Percentiles rank a stretch among this genome's conserved stretches.
Evolutionary conservation across 2,797 vertebrate genomes (phyloP).

Genomic region (Falco cherrug): DNA sequence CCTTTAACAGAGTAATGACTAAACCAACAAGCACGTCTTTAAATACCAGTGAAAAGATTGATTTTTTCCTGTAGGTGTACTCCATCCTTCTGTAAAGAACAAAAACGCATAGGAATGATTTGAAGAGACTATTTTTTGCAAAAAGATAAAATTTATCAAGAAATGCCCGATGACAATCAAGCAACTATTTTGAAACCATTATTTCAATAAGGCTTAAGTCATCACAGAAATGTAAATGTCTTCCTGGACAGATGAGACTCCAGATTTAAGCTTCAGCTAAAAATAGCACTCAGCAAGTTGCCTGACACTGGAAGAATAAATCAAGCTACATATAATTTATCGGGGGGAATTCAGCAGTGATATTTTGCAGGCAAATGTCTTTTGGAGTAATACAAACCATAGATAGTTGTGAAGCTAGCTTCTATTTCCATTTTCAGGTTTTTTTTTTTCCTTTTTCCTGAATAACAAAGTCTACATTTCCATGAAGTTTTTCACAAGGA

Average conservation of each 20-base stretch:
- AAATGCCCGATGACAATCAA: not conserved
- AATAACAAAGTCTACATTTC: not conserved
- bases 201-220: not conserved
- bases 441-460: fast-evolving
- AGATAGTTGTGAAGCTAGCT: not conserved
- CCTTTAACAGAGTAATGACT: not conserved
- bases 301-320: not conserved
- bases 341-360: not conserved
- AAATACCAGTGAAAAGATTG: not conserved
- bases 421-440: not conserved
- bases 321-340: not conserved
- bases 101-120: not conserved
- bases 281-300: not conserved
- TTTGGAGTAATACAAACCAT: not conserved
- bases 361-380: not conserved
- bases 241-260: not conserved
- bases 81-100: not conserved
- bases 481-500: not conserved
- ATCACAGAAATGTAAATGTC: not conserved
- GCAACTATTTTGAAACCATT: not conserved
- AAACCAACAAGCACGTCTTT: not conserved
- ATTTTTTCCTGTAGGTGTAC: not conserved
- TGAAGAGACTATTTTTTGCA: not conserved
- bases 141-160: not conserved
- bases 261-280: not conserved